Percentiles rank a stretch among this genome's conserved stretches.
Evolutionary conservation across 2,888 invertebrate genomes (phyloP).

Genomic region (Eledona agricola): DNA sequence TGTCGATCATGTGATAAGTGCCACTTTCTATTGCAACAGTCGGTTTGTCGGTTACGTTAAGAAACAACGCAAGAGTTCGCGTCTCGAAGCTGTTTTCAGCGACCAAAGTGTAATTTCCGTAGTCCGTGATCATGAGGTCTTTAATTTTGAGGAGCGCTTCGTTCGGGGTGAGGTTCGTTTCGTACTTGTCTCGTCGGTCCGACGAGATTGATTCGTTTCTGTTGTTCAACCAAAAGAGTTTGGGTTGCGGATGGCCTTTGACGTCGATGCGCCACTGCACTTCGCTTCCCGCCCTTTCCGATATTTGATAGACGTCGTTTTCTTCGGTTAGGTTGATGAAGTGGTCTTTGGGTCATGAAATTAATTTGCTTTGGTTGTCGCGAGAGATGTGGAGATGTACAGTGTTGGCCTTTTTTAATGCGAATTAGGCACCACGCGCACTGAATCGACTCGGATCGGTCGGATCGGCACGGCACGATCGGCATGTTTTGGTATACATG

Average conservation of each 20-base stretch:
- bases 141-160: slow-evolving; percentile 63
- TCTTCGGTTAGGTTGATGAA: slow-evolving; percentile 56
- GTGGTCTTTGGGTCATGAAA: slow-evolving; percentile 50
- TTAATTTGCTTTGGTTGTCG: too few relatives aligned
- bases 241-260: slow-evolving; percentile 67
- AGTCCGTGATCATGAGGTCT: slow-evolving; percentile 65
- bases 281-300: slow-evolving; percentile 50
- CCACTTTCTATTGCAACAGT: slow-evolving; percentile 57
- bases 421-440: too few relatives aligned
- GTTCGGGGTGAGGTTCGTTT: slow-evolving; percentile 43
- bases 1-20: slow-evolving; percentile 62
- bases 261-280: slow-evolving; percentile 66
- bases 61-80: slow-evolving; percentile 62
- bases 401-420: too few relatives aligned
- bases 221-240: slow-evolving; percentile 65
- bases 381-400: too few relatives aligned
- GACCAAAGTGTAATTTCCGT: slow-evolving; percentile 68
- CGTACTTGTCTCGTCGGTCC: slow-evolving; percentile 45
- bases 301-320: slow-evolving; percentile 50
- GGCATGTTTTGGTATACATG: too few relatives aligned
- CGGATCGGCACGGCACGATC: too few relatives aligned
- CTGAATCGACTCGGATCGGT: too few relatives aligned
- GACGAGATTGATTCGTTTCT: slow-evolving; percentile 54
- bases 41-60: slow-evolving; percentile 67
- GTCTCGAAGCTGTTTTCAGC: slow-evolving; percentile 64